phyloP scores from a whole-genome alignment of 2,888 invertebrate genomes.

The Oscheius myriophilus region DNA sequence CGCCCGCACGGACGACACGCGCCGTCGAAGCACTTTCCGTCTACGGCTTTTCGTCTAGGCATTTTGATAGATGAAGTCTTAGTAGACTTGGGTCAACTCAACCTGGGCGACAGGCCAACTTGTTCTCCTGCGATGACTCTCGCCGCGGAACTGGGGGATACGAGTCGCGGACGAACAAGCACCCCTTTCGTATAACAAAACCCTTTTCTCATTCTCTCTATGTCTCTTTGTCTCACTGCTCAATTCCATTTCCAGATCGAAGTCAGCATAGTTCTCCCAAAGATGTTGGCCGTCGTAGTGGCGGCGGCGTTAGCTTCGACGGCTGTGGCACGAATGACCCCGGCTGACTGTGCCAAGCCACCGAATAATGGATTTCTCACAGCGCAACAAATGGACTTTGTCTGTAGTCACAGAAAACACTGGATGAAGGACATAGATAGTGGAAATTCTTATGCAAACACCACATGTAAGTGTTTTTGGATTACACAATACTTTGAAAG shows the following conservation, averaged over 20 bases:
- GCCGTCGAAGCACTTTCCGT: constrained; percentile 24
- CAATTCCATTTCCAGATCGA: constrained; percentile 5
- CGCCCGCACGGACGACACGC: constrained; percentile 1
- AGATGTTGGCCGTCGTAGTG: background rate
- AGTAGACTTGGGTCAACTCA: background rate
- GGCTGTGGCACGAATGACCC: constrained; percentile 5
- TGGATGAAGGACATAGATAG: constrained; percentile 58
- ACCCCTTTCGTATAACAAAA: background rate
- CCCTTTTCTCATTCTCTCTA: constrained; percentile 23
- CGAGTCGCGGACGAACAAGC: no score
- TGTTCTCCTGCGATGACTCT: no score
- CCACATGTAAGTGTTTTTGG: constrained; percentile 13
- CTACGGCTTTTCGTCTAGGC: constrained; percentile 2
- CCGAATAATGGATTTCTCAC: constrained; percentile 27
- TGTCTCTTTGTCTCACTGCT: constrained; percentile 16
- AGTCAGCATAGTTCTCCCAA: background rate
- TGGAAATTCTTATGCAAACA: constrained; percentile 11
- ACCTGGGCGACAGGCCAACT: no score
- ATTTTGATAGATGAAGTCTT: background rate
- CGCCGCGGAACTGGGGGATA: no score
- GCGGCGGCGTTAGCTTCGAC: constrained; percentile 19
- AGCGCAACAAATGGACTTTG: constrained; percentile 37
- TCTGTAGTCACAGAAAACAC: constrained; percentile 60
- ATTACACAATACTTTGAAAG: no score
- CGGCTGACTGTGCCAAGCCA: constrained; percentile 12